phyloP scores from a whole-genome alignment of 2,797 vertebrate species.

The Arrhamphus sclerolepis region DNA sequence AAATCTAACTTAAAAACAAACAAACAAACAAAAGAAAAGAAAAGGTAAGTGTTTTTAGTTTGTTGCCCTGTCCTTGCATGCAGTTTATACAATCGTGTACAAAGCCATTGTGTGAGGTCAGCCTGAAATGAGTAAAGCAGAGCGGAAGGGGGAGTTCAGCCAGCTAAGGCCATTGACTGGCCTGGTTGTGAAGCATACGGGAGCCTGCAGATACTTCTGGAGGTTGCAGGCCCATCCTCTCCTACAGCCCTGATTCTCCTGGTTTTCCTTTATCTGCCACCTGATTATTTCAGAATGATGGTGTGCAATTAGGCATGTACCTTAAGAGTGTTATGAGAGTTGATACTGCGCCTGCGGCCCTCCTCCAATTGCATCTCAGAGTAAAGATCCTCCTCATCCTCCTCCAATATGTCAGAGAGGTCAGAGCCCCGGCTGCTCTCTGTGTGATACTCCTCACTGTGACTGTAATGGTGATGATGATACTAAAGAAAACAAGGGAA shows the following conservation, averaged over 20 bases:
- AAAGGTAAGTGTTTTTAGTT: constrained; percentile 16
- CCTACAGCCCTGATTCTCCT: neutral
- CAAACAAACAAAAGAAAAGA: neutral
- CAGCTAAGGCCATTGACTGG: constrained; percentile 59
- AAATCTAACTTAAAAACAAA: constrained; percentile 11
- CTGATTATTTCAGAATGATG: constrained; percentile 7
- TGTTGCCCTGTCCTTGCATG: constrained; percentile 48
- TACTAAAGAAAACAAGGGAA: constrained; percentile 42
- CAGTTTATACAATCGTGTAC: constrained; percentile 27
- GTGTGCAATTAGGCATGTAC: constrained; percentile 72
- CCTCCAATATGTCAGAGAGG: constrained; percentile 98
- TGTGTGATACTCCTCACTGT: constrained; percentile 93
- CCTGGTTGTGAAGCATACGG: constrained; percentile 47
- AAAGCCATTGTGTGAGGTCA: constrained; percentile 61
- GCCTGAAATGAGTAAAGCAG: constrained; percentile 59
- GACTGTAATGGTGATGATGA: constrained; percentile 87
- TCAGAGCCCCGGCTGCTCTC: constrained; percentile 98
- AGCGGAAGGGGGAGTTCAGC: constrained; percentile 39
- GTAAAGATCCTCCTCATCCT: constrained; percentile 97
- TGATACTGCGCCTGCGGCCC: constrained; percentile 89
- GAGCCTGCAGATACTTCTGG: constrained; percentile 20
- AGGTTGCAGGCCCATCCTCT: constrained; percentile 20
- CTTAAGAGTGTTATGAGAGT: constrained; percentile 93
- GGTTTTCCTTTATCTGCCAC: constrained; percentile 4
- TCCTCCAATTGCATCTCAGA: constrained; percentile 98